Base-by-base conservation (phyloP, 2,113 vertebrate genomes). In the Micronycteris hirsuta region DNA sequence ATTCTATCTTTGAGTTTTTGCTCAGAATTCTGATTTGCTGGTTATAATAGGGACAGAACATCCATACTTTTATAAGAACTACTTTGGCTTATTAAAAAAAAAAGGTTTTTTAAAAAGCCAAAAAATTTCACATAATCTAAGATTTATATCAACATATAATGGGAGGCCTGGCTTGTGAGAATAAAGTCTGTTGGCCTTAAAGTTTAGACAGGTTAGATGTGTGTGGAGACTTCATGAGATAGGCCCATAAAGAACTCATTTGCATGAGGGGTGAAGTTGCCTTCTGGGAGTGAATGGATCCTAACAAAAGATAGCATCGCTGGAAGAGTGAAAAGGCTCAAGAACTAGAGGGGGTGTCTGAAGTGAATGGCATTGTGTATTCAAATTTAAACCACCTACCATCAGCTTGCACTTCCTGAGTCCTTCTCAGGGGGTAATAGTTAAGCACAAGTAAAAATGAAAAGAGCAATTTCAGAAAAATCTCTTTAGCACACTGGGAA, bases 361-460 rank as follows among this genome's bases (percentile, higher is more conserved):
- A 89, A 14, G 36, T 6, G 8, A 80, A 71, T 86, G 74, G 4
- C 10, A 47, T 4, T 63, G 58, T 61, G 68, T 43, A 56, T 71
- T 96, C 83, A 82, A 26, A 33, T 67, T 71, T 56, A 93, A 95
- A 91, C 41, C 12, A 91, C 77, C 17, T 45, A 82, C n/a, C 1
- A 47, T 45, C 43, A 89, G 54, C n/a, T 89, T 81, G 24, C 24
- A 84, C 41, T 56, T 49, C 43, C 54, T 6, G 33, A 85, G 85
- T 65, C n/a, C 52, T 86, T 89, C 82, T 28, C 10, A 74, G 54
- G 28, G 22, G 49, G 43, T 28, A 80, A 43, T 41, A 54, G 86
- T 89, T 93, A 89, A 91, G 61, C 95, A 33, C 43, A 93, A 94
- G 49, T 77, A 81, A 67, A 87, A 86, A 86, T 36, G 80, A 31